Evolutionary conservation across 2,888 invertebrate genomes (phyloP), one percentile per base, ranked within the genome.

Genomic region (Nemotelus nigrinus): DNA sequence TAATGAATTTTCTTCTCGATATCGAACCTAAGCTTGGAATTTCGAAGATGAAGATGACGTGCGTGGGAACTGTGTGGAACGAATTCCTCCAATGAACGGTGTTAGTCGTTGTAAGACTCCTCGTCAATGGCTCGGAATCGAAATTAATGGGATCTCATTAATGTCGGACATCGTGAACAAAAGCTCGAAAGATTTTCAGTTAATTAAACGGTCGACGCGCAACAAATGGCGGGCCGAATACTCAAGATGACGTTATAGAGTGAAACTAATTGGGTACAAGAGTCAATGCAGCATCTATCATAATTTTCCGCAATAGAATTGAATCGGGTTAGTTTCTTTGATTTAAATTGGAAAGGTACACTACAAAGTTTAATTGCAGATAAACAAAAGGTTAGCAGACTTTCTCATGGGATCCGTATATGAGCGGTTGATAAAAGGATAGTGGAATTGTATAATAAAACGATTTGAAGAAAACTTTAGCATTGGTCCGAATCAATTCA

Each of bases 71-170:
- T n/a, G 6, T 44, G 48, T n/a, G 64, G 48, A 63, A 41, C 39
- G 50, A 63, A 53, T 63, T 75, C 64, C 64, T 50, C 75, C 64
- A 57, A 57, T 50, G 48, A 45, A 44, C n/a, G 47, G 43, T 72
- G n/a, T n/a, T n/a, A 43, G 50, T 50, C n/a, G 47, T 44, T 72
- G n/a, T n/a, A 39, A 43, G 50, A 70, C 10, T 39, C 7, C 25
- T 76, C 76, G 55, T 45, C 50, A 64, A 65, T 76, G 47, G 48
- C 48, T 72, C 10, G 47, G 63, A 60, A 74, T 74, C 53, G 43
- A 74, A 74, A 76, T 76, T 65, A 76, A 76, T 76, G 76, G 64
- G 65, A 76, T 64, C 76, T 64, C 76, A 76, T 76, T 76, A 76
- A 76, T 76, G 55, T 43, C 10, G 43, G 76, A 55, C 50, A 45